Base-by-base conservation (phyloP, 2,888 invertebrate species). In the Thumatha senex region DNA sequence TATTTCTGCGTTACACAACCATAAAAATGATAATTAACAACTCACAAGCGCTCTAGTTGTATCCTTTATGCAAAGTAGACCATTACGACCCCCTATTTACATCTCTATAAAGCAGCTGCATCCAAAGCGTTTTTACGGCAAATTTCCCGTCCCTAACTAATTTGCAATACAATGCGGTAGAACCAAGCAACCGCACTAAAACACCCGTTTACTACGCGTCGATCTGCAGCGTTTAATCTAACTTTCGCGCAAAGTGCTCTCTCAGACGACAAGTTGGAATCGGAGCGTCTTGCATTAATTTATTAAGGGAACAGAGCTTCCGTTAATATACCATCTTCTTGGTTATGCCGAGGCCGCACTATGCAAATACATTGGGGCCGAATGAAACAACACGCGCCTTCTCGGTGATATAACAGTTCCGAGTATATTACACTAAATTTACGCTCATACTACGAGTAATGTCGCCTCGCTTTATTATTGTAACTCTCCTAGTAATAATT, bases 171-270 rank as follows among this genome's bases (percentile, higher is more conserved):
- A 86, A 85, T 83, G 80, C 84, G 66, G 66, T 54, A 55, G 56
- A 55, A 64, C 61, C 58, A 49, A 61, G 53, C 64, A 68, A 71
- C 75, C 66, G 72, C 72, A 80, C 71, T 79, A 77, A 74, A 80
- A 73, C 73, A 69, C 60, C 67, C 67, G 74, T 69, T 79, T 72
- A 72, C 73, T 68, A 76, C 78, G 76, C 80, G 80, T 81, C 84
- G 80, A 82, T 83, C 76, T 84, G 74, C 78, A 75, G 62, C 81
- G 74, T 86, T 82, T 83, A 88, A 89, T 89, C 84, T 86, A 89
- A 87, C 79, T 89, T 87, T 76, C 71, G 74, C 70, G 67, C 76
- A 74, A 76, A 83, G 78, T 76, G 79, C 75, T 79, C 77, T 79
- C 63, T 60, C 73, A 68, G 63, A 74, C 72, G 74, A 75, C 72